phyloP scores from a whole-genome alignment of 2,113 vertebrate species.

The Tragulus kanchil region DNA sequence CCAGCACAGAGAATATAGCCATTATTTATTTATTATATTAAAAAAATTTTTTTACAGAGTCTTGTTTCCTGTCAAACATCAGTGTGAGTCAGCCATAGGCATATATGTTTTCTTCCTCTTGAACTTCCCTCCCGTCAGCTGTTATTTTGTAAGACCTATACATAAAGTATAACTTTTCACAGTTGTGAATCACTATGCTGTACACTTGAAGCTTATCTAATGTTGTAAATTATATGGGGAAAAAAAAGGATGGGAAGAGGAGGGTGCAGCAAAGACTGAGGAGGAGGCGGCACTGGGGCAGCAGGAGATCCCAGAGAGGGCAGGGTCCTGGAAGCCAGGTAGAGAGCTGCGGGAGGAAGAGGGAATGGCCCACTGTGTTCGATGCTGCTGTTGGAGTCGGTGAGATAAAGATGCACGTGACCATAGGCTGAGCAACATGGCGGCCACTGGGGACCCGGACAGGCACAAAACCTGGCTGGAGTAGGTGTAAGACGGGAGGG shows the following conservation, averaged over 20 bases:
- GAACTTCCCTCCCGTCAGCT: background rate
- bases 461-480: background rate
- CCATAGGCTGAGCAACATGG: background rate
- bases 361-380: fast-evolving
- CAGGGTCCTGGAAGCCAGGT: background rate
- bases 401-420: background rate
- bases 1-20: background rate
- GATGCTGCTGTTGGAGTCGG: background rate
- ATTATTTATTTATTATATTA: background rate
- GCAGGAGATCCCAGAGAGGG: background rate
- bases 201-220: background rate
- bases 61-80: no score
- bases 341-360: background rate
- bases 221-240: background rate
- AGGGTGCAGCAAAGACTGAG: background rate
- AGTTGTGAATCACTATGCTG: background rate
- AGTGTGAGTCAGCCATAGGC: no score
- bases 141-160: background rate
- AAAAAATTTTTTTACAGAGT: no score
- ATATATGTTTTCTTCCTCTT: no score
- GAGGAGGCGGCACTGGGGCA: background rate
- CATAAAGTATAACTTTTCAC: background rate
- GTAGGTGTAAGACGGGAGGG: background rate
- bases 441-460: background rate
- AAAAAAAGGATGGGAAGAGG: background rate